Evolutionary conservation across 2,888 invertebrate species (phyloP).

Genomic region (Xestoiulus laeticollis): DNA sequence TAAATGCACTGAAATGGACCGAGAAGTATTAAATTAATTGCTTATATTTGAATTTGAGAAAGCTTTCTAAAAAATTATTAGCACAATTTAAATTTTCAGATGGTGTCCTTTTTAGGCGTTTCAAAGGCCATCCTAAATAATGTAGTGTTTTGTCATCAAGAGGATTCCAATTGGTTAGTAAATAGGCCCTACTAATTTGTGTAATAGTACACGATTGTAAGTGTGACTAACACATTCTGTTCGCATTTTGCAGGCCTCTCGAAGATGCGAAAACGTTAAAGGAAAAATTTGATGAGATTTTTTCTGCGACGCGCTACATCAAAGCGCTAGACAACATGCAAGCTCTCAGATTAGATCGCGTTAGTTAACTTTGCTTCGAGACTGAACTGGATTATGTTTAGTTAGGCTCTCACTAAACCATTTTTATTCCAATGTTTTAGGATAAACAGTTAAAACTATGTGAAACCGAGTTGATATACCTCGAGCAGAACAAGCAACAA

Average conservation of each 20-base stretch:
- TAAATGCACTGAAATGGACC: slow-evolving; percentile 56
- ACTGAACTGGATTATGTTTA: neutral
- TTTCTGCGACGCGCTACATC: slow-evolving; percentile 92
- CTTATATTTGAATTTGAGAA: too few species aligned
- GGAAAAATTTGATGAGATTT: slow-evolving; percentile 96
- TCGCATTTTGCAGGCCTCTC: slow-evolving; percentile 74
- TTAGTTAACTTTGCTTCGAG: neutral
- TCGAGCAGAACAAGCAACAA: slow-evolving; percentile 14
- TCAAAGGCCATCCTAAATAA: slow-evolving; percentile 93
- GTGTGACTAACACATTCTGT: too few species aligned
- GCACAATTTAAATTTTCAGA: slow-evolving; percentile 18
- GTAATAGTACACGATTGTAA: neutral
- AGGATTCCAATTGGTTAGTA: slow-evolving; percentile 85
- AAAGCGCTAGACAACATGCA: slow-evolving; percentile 82
- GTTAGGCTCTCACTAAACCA: neutral
- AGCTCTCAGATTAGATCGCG: slow-evolving; percentile 72
- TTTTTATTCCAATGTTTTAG: slow-evolving; percentile 45
- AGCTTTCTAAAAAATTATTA: too few species aligned
- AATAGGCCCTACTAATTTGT: neutral
- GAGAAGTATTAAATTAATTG: slow-evolving; percentile 48
- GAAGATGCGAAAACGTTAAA: slow-evolving; percentile 94
- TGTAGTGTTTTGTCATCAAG: slow-evolving; percentile 99
- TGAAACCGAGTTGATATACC: neutral
- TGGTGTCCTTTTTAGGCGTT: slow-evolving; percentile 73
- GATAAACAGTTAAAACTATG: slow-evolving; percentile 14